Conservation (phyloP, 2,888 invertebrate species). For the Amphiduros pacificus region DNA sequence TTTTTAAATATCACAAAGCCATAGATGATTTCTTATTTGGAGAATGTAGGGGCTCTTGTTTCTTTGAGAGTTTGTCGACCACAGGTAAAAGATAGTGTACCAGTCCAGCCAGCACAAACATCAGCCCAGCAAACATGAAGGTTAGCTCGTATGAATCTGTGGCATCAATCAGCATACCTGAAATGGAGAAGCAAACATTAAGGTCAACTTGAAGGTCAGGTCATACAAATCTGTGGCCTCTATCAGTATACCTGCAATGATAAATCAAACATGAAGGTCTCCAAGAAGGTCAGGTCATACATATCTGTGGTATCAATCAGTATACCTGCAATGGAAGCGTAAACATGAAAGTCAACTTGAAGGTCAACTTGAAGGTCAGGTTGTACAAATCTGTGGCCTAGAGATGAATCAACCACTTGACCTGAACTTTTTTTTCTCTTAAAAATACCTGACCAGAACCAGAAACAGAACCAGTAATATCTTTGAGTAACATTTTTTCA, state of each 20-base stretch:
- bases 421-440: no score
- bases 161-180: constrained; percentile 82
- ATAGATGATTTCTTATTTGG: no score
- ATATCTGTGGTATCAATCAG: constrained; percentile 76
- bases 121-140: constrained; percentile 83
- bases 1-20: no score
- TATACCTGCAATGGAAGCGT: constrained; percentile 68
- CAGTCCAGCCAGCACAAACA: constrained; percentile 84
- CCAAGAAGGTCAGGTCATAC: constrained; percentile 84
- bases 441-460: no score
- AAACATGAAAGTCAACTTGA: no score
- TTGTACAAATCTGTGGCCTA: background rate
- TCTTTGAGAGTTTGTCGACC: no score
- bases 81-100: constrained; percentile 68
- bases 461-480: no score
- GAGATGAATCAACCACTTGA: no score
- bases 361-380: background rate
- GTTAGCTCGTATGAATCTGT: constrained; percentile 79
- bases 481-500: no score
- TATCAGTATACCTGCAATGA: no score
- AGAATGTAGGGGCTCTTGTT: no score
- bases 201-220: background rate
- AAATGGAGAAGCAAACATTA: constrained; percentile 37
- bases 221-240: background rate
- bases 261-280: no score